Base-by-base conservation (phyloP, 2,113 vertebrate genomes). In the Calypte anna region DNA sequence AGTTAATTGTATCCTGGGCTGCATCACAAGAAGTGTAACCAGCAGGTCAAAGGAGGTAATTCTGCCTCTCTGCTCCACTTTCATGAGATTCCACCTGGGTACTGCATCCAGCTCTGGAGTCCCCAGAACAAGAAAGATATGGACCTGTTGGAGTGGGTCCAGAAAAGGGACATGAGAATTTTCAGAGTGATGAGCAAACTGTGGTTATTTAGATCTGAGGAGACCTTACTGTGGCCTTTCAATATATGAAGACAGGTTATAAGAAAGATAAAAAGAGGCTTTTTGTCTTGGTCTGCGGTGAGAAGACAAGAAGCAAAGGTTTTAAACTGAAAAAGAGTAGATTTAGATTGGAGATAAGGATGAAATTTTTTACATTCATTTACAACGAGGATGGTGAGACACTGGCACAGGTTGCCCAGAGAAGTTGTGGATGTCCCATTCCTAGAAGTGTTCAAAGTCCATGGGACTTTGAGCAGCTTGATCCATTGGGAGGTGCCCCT, bases 381-480 rank as follows among this genome's bases (percentile, higher is more conserved):
- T n/a, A 21, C 4, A 1, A 3, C 36, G 21, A 36, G 19, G 4
- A 1, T 28, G 7, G 11, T 62, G 24, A 76, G 22, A 8, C 4
- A 43, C n/a, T 67, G 33, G 33, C 33, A 33, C 33, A 33, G 33
- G 33, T 33, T 33, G 33, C 33, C 33, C 33, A 33, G 33, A 33
- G 33, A 33, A 33, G 33, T 33, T 33, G 33, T 33, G 33, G 33
- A 33, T 33, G 33, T 33, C 33, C 3, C 24, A 40, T 46, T 8
- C 14, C 33, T 69, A 31, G 7, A 66, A 51, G 6, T 9, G 46
- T n/a, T 88, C 55, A 53, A 36, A 10, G 16, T 10, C 28, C 25
- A 27, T 11, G 5, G 33, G 21, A 36, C 43, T 69, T 61, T 66
- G 33, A 61, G 40, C 30, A 82, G 57, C 10, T 9, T 82, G 21